Conservation (phyloP, 1,140 invertebrate species). For the Drosophila carrolli region DNA sequence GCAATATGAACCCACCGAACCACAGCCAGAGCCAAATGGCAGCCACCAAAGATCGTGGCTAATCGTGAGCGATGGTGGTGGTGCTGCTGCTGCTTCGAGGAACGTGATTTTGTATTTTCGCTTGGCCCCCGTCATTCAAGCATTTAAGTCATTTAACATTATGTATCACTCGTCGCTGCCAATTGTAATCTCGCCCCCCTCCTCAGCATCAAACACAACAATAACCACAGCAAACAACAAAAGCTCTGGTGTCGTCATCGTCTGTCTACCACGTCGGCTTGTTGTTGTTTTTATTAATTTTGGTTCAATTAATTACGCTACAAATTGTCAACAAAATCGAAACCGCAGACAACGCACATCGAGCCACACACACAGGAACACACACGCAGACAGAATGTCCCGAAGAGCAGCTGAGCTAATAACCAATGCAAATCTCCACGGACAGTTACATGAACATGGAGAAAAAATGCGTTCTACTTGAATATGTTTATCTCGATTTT, state of each 20-base stretch:
- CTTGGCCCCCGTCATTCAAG: conserved; percentile 45
- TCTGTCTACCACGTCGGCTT: conserved; percentile 16
- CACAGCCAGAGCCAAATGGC: conserved; percentile 37
- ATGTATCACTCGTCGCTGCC: conserved; percentile 67
- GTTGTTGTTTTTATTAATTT: conserved; percentile 77
- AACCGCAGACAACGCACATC: conserved; percentile 53
- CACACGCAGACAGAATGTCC: conserved; percentile 2
- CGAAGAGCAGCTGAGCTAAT: conserved; percentile 63
- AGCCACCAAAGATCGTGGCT: conserved; percentile 50
- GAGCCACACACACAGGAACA: background rate
- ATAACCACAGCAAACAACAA: conserved; percentile 17
- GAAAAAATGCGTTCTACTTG: background rate
- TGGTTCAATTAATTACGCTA: conserved; percentile 75
- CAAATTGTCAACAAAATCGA: conserved; percentile 78
- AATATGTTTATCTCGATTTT: too few relatives aligned
- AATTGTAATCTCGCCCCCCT: conserved; percentile 64
- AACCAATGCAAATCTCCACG: conserved; percentile 75
- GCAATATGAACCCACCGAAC: conserved; percentile 30
- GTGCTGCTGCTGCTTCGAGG: conserved; percentile 47
- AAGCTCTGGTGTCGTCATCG: conserved; percentile 60
- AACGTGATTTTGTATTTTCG: conserved; percentile 66
- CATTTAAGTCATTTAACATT: conserved; percentile 76
- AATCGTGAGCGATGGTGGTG: conserved; percentile 68
- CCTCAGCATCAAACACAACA: conserved; percentile 12
- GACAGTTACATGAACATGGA: conserved; percentile 44